Percentiles rank a stretch among this genome's conserved stretches.
Evolutionary conservation across 2,888 invertebrate species (phyloP).

Genomic region (Acronicta alni): DNA sequence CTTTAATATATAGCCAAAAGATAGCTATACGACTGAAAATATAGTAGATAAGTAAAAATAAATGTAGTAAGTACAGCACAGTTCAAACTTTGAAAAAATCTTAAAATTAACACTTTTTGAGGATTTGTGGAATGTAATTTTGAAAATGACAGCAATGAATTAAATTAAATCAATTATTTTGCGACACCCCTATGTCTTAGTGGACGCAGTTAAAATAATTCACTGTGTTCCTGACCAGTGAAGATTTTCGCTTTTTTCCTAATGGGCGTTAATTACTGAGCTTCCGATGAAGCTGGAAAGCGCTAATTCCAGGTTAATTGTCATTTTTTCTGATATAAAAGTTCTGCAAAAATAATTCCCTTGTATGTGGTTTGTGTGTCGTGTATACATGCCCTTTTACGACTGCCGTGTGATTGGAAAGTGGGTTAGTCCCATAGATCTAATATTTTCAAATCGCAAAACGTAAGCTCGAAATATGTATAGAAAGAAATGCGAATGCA

Average conservation of each 20-base stretch:
- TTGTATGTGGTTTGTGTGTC: constrained; percentile 25
- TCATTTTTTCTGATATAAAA: constrained; percentile 51
- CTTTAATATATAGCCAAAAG: too few species aligned
- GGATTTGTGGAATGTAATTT: too few species aligned
- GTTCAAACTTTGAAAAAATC: too few species aligned
- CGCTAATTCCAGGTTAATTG: constrained; percentile 64
- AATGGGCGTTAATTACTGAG: constrained; percentile 59
- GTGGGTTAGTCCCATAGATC: neutral
- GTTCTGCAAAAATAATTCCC: constrained; percentile 43
- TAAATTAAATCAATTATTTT: too few species aligned
- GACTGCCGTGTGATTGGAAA: constrained; percentile 17
- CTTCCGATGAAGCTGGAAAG: constrained; percentile 58
- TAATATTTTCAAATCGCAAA: neutral
- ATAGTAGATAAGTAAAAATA: too few species aligned
- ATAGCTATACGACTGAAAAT: too few species aligned
- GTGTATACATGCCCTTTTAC: constrained; percentile 19
- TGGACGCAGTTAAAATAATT: constrained; percentile 48
- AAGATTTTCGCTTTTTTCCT: constrained; percentile 49
- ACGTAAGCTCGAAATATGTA: neutral
- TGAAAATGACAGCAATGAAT: too few species aligned
- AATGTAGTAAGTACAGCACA: too few species aligned
- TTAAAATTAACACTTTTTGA: too few species aligned
- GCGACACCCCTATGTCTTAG: constrained; percentile 33
- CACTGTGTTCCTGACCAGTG: constrained; percentile 32
- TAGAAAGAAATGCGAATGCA: too few species aligned